Conservation (phyloP, 2,113 vertebrate species). For the Eolophus roseicapilla region DNA sequence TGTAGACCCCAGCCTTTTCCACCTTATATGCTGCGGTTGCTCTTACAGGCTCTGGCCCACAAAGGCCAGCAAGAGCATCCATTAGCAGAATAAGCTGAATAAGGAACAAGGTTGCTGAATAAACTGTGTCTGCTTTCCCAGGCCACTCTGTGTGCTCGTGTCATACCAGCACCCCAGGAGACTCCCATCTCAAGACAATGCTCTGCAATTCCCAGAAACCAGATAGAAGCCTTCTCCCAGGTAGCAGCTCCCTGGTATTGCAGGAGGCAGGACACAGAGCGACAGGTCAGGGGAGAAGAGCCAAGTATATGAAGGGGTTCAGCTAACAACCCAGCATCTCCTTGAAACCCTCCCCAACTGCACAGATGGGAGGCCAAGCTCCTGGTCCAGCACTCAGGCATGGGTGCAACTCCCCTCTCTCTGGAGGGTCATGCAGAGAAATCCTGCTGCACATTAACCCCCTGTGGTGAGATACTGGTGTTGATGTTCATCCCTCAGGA, state of each 20-base stretch:
- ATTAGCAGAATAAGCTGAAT: neutral
- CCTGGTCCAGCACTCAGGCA: neutral
- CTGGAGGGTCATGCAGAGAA: neutral
- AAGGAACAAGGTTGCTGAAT: neutral
- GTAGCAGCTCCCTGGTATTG: neutral
- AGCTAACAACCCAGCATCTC: neutral
- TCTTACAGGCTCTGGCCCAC: neutral
- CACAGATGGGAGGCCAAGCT: neutral
- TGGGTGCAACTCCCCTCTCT: neutral
- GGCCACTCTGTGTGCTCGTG: neutral
- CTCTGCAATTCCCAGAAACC: neutral
- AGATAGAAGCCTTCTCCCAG: neutral
- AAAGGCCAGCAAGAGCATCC: neutral
- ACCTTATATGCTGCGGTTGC: neutral
- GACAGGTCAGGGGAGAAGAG: neutral
- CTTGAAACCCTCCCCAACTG: neutral
- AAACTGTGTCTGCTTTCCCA: neutral
- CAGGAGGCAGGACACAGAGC: neutral
- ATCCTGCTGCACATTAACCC: neutral
- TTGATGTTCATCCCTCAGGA: neutral
- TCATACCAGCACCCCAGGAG: neutral
- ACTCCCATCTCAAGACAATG: neutral
- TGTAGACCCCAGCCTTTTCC: neutral
- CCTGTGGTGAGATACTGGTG: neutral
- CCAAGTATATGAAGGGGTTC: neutral